Evolutionary conservation across 2,113 vertebrate genomes (phyloP), one percentile per base, ranked within the genome.

Genomic region (Tringa solitaria): DNA sequence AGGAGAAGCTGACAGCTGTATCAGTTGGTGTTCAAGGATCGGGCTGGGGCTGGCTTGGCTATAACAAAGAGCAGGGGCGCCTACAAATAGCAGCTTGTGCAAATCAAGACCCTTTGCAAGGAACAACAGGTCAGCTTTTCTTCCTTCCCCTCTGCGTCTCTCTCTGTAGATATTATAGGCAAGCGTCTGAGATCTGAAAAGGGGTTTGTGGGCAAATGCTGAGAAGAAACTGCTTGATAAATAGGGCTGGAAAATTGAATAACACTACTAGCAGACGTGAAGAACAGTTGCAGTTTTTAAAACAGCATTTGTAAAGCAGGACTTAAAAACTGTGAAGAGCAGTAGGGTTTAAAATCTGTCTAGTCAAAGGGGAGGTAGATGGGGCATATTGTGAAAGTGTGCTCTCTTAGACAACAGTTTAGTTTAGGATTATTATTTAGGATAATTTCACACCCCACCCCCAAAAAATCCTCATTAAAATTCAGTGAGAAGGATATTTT

Each of bases 31-130:
- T 99, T 70, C 99, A 99, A 87, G 99, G 99, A 70, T 99, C 99
- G 11, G 99, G 99, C 60, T 99, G 99, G 99, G 99, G 99, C 4
- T 99, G 99, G 99, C 98, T 99, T 43, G 99, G 99, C 68, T 99
- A 98, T 46, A 98, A 98, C 37, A 99, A 99, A 95, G 99, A 99
- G 35, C 98, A 94, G 17, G 98, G 98, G 6, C 98, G 96, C 84
- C 96, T 99, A 28, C 98, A 98, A 73, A 97, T 99, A 59, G 98
- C 98, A 81, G 98, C 99, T 39, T 99, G 99, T 97, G 69, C 98
- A 48, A 99, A 99, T 97, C 99, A 99, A 97, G 99, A 99, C 93
- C 99, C 99, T 54, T 95, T 99, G 83, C 99, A 99, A 91, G 99
- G 99, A 93, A 99, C 99, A 87, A 99, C 99, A 98, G 99, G 99